Conservation (phyloP, 2,797 vertebrate genomes). For the Mormyrus hasselquistii region DNA sequence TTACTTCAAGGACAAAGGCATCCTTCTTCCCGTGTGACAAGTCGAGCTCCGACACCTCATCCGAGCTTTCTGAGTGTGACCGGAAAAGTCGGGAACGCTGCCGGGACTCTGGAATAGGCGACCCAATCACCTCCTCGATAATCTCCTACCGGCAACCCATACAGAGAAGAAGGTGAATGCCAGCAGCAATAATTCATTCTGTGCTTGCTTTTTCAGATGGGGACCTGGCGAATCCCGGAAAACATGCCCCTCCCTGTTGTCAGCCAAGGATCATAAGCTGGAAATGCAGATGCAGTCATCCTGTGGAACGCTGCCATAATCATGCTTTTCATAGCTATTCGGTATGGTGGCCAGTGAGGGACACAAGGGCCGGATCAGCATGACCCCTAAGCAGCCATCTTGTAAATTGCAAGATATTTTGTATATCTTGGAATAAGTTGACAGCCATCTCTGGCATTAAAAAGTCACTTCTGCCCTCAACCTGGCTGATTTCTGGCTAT, state of each 20-base stretch:
- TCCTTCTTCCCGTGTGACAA: slow-evolving; percentile 98
- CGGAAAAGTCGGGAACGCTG: slow-evolving; percentile 85
- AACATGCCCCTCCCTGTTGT: not conserved
- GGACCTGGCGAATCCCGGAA: not conserved
- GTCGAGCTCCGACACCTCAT: slow-evolving; percentile 89
- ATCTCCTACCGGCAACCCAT: slow-evolving; percentile 65
- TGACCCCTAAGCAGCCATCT: not conserved
- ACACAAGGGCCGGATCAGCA: not conserved
- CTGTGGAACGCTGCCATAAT: not conserved
- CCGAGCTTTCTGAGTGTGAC: slow-evolving; percentile 95
- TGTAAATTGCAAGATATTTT: too few species aligned
- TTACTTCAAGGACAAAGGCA: slow-evolving; percentile 93
- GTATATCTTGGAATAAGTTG: not conserved
- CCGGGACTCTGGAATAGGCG: slow-evolving; percentile 88
- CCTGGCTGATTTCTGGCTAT: not conserved
- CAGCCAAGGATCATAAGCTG: not conserved
- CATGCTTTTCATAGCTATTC: not conserved
- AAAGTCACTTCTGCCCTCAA: not conserved
- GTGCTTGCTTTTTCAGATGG: not conserved
- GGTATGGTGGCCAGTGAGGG: not conserved
- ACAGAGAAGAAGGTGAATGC: slow-evolving; percentile 21
- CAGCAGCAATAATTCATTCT: not conserved
- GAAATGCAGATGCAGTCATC: not conserved
- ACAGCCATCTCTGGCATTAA: not conserved
- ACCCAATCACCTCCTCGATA: slow-evolving; percentile 83